Evolutionary conservation across 2,888 invertebrate species (phyloP).

Genomic region (Eupeodes luniger): DNA sequence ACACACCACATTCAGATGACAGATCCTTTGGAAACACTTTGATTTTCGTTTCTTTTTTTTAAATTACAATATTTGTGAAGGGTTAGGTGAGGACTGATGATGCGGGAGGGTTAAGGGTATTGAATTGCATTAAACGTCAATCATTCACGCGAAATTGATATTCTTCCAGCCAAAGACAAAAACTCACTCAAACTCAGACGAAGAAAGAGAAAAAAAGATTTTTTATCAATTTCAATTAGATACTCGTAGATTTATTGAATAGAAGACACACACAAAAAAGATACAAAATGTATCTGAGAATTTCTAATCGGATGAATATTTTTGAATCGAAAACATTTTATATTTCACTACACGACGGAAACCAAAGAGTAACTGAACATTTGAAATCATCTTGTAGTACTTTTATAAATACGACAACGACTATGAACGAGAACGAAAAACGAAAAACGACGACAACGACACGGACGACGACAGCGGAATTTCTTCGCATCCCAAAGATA

Average conservation of each 20-base stretch:
- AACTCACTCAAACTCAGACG: neutral
- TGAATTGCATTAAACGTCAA: slow-evolving; percentile 34
- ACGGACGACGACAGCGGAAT: slow-evolving; percentile 31
- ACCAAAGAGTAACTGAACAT: slow-evolving; percentile 83
- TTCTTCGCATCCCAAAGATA: slow-evolving; percentile 57
- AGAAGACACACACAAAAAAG: slow-evolving; percentile 13
- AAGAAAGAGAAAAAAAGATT: neutral
- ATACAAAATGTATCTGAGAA: slow-evolving; percentile 63
- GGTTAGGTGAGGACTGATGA: neutral
- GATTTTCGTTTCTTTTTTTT: neutral
- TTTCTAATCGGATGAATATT: slow-evolving; percentile 16
- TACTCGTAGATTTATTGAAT: neutral
- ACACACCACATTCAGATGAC: slow-evolving; percentile 6
- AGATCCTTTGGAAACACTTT: slow-evolving; percentile 49
- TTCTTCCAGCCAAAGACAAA: neutral
- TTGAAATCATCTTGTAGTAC: slow-evolving; percentile 81
- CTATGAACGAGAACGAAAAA: too few relatives aligned
- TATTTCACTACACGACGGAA: slow-evolving; percentile 81
- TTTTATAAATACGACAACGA: slow-evolving; percentile 79
- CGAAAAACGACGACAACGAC: neutral
- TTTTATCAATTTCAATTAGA: slow-evolving; percentile 7
- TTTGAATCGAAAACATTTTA: slow-evolving; percentile 42
- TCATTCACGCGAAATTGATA: slow-evolving; percentile 29
- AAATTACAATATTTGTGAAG: neutral
- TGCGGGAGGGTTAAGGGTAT: neutral